Evolutionary conservation across 2,113 vertebrate species (phyloP).

Genomic region (Lasiurus borealis): DNA sequence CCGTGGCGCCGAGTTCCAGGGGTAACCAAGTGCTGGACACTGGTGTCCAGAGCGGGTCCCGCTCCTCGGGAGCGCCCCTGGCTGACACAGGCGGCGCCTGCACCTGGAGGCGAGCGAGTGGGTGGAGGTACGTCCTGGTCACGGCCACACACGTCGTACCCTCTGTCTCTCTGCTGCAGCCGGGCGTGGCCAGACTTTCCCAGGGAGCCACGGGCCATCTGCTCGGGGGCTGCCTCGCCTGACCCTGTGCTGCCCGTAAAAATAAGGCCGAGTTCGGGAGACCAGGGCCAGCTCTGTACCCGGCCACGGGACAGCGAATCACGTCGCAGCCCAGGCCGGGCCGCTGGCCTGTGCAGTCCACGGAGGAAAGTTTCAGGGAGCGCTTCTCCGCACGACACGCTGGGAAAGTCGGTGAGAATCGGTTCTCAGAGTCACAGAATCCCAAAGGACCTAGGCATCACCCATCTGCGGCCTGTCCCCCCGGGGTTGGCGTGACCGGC

Average conservation of each 20-base stretch:
- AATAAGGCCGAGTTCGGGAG: not conserved
- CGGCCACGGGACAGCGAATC: constrained; percentile 54
- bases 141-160: rapidly evolving
- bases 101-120: rapidly evolving
- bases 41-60: not conserved
- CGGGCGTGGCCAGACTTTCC: not conserved
- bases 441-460: constrained; percentile 63
- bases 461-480: not conserved
- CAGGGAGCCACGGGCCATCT: rapidly evolving
- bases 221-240: not conserved
- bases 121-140: not conserved
- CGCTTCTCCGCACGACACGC: not conserved
- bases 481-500: constrained; percentile 45
- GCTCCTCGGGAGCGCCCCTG: rapidly evolving
- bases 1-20: rapidly evolving
- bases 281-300: not conserved
- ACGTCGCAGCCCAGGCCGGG: constrained; percentile 53
- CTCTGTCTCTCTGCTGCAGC: not conserved
- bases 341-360: constrained; percentile 65
- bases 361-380: constrained; percentile 51
- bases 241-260: not conserved
- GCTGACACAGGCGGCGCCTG: not conserved
- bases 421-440: constrained; percentile 18
- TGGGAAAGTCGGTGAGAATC: constrained; percentile 52
- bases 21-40: rapidly evolving